Conservation (phyloP, 2,113 vertebrate genomes). For the Cryptotis parvus region DNA sequence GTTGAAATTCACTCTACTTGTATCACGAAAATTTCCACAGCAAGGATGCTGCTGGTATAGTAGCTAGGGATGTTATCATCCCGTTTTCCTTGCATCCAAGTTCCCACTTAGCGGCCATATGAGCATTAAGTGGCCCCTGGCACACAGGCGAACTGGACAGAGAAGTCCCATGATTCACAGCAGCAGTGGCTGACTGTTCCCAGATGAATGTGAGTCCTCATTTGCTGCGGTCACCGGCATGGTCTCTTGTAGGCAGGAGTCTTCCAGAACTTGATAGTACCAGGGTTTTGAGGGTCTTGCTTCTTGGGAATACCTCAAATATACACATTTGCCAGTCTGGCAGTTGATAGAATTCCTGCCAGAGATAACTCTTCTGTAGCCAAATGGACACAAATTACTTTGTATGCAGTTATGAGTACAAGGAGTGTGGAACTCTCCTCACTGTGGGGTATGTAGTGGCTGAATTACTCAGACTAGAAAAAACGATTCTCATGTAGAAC, state of each 20-base stretch:
- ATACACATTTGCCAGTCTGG: conserved; percentile 16
- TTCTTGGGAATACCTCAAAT: conserved; percentile 28
- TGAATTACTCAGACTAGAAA: not conserved
- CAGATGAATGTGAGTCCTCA: not conserved
- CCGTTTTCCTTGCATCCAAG: not conserved
- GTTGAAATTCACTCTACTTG: not conserved
- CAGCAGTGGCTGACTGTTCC: not conserved
- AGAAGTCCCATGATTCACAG: not conserved
- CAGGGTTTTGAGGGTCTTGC: not conserved
- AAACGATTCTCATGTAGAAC: not conserved
- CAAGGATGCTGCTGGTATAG: not conserved
- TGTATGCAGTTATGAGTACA: not conserved
- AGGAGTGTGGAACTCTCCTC: not conserved
- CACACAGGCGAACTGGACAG: not conserved
- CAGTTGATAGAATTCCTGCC: not conserved
- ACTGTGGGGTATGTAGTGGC: not conserved
- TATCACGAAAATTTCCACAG: not conserved
- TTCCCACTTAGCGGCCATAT: too few species aligned
- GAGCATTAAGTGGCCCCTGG: not conserved
- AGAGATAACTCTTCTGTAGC: not conserved
- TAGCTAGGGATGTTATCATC: not conserved
- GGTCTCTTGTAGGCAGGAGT: not conserved
- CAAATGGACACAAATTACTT: conserved; percentile 14
- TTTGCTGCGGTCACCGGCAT: not conserved
- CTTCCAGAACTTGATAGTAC: not conserved